Conservation (phyloP, 2,113 vertebrate genomes). For the Corapipo altera region DNA sequence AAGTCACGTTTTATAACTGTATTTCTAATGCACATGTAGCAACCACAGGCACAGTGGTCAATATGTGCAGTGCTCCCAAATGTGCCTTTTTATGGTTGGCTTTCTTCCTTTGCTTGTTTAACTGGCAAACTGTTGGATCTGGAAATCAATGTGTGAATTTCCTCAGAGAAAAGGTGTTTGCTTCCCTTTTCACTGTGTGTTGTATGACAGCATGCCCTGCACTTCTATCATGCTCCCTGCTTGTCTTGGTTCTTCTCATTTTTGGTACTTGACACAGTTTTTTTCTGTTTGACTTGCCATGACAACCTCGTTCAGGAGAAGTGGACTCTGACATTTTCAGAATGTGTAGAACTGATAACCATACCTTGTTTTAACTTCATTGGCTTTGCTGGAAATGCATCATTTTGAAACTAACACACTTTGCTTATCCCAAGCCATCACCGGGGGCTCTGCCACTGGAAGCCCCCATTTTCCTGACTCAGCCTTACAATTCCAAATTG, state of each 20-base stretch:
- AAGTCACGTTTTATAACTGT: not conserved
- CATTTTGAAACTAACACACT: not conserved
- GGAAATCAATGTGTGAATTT: not conserved
- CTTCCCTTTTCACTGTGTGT: not conserved
- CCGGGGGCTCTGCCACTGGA: not conserved
- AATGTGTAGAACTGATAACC: not conserved
- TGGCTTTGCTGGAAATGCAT: not conserved
- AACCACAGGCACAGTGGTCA: not conserved
- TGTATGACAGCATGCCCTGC: not conserved
- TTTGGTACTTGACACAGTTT: not conserved
- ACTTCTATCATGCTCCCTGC: not conserved
- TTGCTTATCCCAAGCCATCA: not conserved
- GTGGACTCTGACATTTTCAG: not conserved
- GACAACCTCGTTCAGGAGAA: not conserved
- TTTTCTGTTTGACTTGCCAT: not conserved
- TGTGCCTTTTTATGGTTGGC: not conserved
- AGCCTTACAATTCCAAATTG: not conserved
- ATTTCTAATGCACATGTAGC: not conserved
- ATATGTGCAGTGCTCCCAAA: not conserved
- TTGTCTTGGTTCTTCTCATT: not conserved
- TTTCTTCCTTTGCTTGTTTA: not conserved
- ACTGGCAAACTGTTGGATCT: not conserved
- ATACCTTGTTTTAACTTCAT: not conserved
- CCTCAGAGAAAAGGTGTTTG: not conserved
- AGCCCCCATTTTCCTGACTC: not conserved